Conservation (phyloP, 2,113 vertebrate genomes). For the Dendrocopos noguchii region DNA sequence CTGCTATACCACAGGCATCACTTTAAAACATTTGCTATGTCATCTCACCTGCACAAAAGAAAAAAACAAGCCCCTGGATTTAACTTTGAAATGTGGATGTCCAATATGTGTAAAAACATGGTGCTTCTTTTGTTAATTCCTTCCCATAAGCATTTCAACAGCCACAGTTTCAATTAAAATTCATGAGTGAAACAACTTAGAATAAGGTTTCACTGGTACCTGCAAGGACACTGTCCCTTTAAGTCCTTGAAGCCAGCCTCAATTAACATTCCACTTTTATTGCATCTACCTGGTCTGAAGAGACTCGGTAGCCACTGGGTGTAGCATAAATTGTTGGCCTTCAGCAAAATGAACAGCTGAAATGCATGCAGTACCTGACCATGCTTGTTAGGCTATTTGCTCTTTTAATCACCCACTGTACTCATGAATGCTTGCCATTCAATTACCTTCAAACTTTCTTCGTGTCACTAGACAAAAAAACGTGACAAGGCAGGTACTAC, state of each 20-base stretch:
- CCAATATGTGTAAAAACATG: constrained; percentile 7
- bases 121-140: constrained; percentile 15
- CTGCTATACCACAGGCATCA: neutral
- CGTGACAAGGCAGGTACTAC: constrained; percentile 40
- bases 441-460: constrained; percentile 56
- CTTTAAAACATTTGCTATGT: neutral
- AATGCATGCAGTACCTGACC: constrained; percentile 68
- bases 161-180: neutral
- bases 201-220: neutral
- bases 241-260: constrained; percentile 59
- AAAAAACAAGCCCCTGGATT: neutral
- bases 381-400: constrained; percentile 74
- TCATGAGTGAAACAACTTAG: neutral
- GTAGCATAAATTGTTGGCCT: constrained; percentile 78
- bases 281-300: constrained; percentile 68
- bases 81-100: constrained; percentile 10
- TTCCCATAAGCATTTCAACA: neutral
- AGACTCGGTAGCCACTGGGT: constrained; percentile 60
- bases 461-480: constrained; percentile 54
- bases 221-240: constrained; percentile 62
- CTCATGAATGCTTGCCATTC: constrained; percentile 35
- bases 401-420: constrained; percentile 44
- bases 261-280: constrained; percentile 80
- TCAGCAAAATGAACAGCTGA: constrained; percentile 78
- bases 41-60: neutral